These are phyloP conservation scores for Melitaea cinxia DNA, from an alignment of 1,140 invertebrate genomes.

Conservation along the genomic window DNA sequence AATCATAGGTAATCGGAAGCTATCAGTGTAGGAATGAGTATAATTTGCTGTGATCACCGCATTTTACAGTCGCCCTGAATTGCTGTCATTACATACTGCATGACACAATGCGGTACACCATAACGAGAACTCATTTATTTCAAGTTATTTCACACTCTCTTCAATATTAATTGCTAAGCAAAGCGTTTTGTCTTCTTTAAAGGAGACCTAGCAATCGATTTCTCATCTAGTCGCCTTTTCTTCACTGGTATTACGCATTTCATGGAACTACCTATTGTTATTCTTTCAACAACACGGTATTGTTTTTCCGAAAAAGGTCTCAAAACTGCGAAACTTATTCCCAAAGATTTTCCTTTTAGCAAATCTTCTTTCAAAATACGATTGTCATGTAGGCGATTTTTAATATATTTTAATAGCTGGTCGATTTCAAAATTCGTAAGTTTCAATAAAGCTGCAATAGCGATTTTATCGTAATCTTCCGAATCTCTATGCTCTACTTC, in stretches of 20 bases:
- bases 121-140: conserved; percentile 46
- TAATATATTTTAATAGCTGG: conserved; percentile 57
- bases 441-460: conserved; percentile 60
- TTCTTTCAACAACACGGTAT: conserved; percentile 62
- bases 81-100: conserved; percentile 61
- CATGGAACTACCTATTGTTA: conserved; percentile 50
- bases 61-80: conserved; percentile 69
- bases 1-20: conserved; percentile 74
- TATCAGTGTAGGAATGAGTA: conserved; percentile 75
- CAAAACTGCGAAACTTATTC: conserved; percentile 61
- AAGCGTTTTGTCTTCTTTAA: conserved; percentile 51
- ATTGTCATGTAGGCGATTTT: conserved; percentile 61
- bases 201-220: conserved; percentile 43
- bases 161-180: conserved; percentile 1
- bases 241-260: conserved; percentile 50
- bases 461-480: conserved; percentile 71
- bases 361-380: conserved; percentile 56
- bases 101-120: conserved; percentile 53
- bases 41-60: conserved; percentile 67
- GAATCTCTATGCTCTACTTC: conserved; percentile 66
- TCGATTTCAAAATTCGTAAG: conserved; percentile 57
- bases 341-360: conserved; percentile 61
- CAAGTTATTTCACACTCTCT: conserved; percentile 24
- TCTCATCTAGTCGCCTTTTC: conserved; percentile 56
- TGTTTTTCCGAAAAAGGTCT: conserved; percentile 62